phyloP scores from a whole-genome alignment of 2,888 invertebrate genomes.

The Pterobdella sp. region DNA sequence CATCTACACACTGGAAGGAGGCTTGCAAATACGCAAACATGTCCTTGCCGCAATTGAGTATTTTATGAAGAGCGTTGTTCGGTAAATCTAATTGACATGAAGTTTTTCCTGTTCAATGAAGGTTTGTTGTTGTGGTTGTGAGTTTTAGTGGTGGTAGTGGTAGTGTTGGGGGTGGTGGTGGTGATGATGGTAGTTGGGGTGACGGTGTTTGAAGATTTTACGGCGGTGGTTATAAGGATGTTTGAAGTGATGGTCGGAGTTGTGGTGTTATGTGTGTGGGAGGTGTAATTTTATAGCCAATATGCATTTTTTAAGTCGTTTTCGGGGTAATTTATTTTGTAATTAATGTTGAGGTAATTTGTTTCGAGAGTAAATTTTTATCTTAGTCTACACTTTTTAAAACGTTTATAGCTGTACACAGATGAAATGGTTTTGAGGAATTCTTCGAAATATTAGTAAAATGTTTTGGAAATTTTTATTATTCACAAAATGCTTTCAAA shows the following conservation, averaged over 20 bases:
- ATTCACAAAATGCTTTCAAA: too few species aligned
- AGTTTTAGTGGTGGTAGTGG: neutral
- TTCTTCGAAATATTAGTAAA: too few species aligned
- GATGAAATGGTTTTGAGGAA: too few species aligned
- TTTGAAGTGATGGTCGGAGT: neutral
- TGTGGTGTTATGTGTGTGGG: neutral
- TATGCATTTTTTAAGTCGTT: neutral
- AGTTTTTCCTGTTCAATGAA: constrained; percentile 28
- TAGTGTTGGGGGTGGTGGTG: neutral
- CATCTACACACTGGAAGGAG: constrained; percentile 25
- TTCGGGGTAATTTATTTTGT: neutral
- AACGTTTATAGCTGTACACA: too few species aligned
- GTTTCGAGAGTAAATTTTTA: neutral
- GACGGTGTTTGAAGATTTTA: neutral
- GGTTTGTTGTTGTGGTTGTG: neutral
- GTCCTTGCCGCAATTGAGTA: constrained; percentile 28
- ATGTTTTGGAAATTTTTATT: too few species aligned
- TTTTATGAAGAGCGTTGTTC: constrained; percentile 23
- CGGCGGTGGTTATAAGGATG: neutral
- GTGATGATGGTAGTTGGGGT: neutral
- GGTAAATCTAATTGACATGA: constrained; percentile 25
- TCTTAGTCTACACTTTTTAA: neutral
- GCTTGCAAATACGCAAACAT: constrained; percentile 28
- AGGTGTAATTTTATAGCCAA: too few species aligned
- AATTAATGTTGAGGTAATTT: neutral